phyloP scores from a whole-genome alignment of 1,140 invertebrate species.

The Carposina sasakii region DNA sequence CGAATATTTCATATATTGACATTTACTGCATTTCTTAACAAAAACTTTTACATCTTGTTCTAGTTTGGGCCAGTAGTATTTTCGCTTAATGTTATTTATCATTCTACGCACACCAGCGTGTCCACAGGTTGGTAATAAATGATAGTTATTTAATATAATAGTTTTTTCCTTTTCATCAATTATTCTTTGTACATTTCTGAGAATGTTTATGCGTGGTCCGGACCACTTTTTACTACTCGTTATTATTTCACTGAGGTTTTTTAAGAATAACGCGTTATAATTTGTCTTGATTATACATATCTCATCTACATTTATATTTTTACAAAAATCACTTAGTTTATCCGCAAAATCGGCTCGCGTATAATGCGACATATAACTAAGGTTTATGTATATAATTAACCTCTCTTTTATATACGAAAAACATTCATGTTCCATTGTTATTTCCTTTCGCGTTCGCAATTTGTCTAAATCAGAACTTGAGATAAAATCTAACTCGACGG shows the following conservation, averaged over 20 bases:
- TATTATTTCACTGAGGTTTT: neutral
- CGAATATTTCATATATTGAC: neutral
- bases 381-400: neutral
- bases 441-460: neutral
- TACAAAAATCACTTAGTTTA: neutral
- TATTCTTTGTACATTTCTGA: constrained; percentile 1
- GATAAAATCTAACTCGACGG: neutral
- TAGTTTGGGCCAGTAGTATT: neutral
- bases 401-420: neutral
- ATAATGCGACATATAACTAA: neutral
- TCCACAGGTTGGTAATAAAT: neutral
- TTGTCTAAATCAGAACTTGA: neutral
- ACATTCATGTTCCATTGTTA: neutral
- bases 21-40: neutral
- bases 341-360: constrained; percentile 2
- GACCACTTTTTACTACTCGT: neutral
- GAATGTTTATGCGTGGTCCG: neutral
- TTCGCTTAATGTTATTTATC: neutral
- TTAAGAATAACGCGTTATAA: neutral
- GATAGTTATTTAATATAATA: neutral
- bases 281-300: neutral
- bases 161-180: neutral
- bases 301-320: neutral
- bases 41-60: neutral
- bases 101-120: neutral